Evolutionary conservation across 2,797 vertebrate species (phyloP), one percentile per base, ranked within the genome.

Genomic region (Cuculus canorus): DNA sequence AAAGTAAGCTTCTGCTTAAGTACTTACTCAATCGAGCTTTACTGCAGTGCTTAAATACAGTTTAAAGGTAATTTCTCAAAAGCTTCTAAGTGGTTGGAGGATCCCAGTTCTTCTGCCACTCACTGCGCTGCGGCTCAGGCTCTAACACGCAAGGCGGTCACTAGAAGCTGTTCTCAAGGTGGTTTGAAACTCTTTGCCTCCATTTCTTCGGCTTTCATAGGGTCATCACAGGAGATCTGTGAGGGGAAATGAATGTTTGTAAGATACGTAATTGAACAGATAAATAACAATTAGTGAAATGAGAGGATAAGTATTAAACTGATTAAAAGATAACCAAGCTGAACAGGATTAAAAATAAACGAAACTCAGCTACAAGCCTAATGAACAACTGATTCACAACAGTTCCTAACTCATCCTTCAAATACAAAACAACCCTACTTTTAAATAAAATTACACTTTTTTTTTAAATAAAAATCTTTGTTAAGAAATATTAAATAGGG

Each of bases 321-420:
- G 70, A 84, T 73, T 77, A 90, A 86, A 93, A 93, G 33, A 41
- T 63, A 68, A 35, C 33, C 48, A 86, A 57, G 37, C n/a, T 56
- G 68, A 95, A 78, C 30, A 89, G 60, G 82, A 82, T 37, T 73
- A 84, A 85, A 93, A 92, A 86, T 43, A 94, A 78, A 64, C 35
- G 16, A 90, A 80, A 87, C 10, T 10, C 66, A 76, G 41, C n/a
- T 60, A 75, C 18, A 43, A 68, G 37, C 11, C 57, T 86, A 66
- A 76, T 52, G 47, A 92, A 78, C 60, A 81, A 76, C 12, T 88
- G 69, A 75, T 91, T 71, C 65, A 86, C 41, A 93, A 88, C 52
- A 35, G 25, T 16, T 80, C 63, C 53, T 90, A 84, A 83, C 54
- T 57, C 7, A 47, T 32, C 24, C 64, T 82, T 43, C 50, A 92